Evolutionary conservation across 1,140 invertebrate genomes (phyloP).

Genomic region (Drosophila kepulauana): DNA sequence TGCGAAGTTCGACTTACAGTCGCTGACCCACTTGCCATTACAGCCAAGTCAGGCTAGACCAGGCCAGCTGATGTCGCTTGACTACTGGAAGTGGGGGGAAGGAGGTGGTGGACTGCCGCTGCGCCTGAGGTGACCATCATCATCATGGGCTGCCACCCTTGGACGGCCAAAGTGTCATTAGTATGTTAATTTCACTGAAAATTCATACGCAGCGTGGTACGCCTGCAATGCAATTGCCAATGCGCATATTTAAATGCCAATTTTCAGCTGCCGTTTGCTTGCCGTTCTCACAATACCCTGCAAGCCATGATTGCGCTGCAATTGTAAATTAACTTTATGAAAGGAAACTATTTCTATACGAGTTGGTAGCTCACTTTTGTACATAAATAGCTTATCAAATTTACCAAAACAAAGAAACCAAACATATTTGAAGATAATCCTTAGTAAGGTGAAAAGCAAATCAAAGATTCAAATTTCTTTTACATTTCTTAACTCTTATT

Average conservation of each 20-base stretch:
- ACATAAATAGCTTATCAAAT: too few relatives aligned
- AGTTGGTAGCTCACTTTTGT: too few relatives aligned
- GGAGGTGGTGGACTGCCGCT: not conserved
- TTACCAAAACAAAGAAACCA: too few relatives aligned
- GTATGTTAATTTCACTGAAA: conserved; percentile 59
- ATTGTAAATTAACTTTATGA: not conserved
- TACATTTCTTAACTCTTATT: too few relatives aligned
- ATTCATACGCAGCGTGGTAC: conserved; percentile 63
- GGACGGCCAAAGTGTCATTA: conserved; percentile 51
- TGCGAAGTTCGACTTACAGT: conserved; percentile 55
- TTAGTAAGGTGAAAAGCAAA: too few relatives aligned
- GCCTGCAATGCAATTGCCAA: conserved; percentile 59
- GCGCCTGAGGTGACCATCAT: conserved; percentile 36
- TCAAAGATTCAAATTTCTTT: too few relatives aligned
- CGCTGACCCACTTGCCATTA: conserved; percentile 48
- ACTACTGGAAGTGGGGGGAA: not conserved
- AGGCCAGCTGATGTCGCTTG: conserved; percentile 30
- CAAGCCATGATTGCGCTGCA: not conserved
- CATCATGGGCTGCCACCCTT: conserved; percentile 42
- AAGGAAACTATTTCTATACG: too few relatives aligned
- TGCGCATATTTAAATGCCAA: conserved; percentile 59
- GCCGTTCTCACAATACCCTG: conserved; percentile 29
- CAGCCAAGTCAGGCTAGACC: conserved; percentile 41
- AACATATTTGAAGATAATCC: too few relatives aligned
- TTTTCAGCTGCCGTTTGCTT: conserved; percentile 23